phyloP scores from a whole-genome alignment of 2,797 vertebrate species.

The Dermochelys coriacea region DNA sequence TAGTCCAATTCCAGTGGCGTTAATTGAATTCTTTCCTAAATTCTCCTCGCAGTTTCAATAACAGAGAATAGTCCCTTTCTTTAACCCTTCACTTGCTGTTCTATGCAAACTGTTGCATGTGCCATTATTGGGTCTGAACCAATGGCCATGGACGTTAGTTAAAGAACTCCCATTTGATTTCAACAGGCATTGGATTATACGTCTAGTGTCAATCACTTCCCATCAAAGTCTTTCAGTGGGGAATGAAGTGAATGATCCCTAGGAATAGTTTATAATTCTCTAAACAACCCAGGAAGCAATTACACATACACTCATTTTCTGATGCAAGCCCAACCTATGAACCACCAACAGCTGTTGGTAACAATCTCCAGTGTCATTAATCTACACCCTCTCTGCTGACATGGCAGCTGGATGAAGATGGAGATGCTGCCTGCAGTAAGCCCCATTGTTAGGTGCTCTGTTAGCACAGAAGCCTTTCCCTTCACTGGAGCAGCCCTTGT shows the following conservation, averaged over 20 bases:
- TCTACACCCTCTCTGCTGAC: background rate
- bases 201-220: background rate
- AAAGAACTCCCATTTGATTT: background rate
- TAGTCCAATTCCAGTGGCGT: background rate
- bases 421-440: background rate
- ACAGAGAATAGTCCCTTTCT: fast-evolving
- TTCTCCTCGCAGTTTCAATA: background rate
- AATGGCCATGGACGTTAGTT: background rate
- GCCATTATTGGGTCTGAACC: background rate
- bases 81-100: background rate
- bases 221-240: background rate
- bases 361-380: background rate
- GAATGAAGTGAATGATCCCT: background rate
- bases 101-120: background rate
- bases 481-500: slow-evolving; percentile 22
- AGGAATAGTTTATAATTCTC: background rate
- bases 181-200: background rate
- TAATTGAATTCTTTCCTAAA: fast-evolving
- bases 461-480: background rate
- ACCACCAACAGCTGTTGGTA: background rate
- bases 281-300: slow-evolving; percentile 16
- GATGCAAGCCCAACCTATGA: slow-evolving; percentile 6
- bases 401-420: background rate
- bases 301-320: too few species aligned
- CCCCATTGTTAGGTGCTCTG: slow-evolving; percentile 9